These are phyloP conservation scores for Microtus oregoni DNA, from an alignment of 2,113 vertebrate genomes.

Conservation along the genomic window DNA sequence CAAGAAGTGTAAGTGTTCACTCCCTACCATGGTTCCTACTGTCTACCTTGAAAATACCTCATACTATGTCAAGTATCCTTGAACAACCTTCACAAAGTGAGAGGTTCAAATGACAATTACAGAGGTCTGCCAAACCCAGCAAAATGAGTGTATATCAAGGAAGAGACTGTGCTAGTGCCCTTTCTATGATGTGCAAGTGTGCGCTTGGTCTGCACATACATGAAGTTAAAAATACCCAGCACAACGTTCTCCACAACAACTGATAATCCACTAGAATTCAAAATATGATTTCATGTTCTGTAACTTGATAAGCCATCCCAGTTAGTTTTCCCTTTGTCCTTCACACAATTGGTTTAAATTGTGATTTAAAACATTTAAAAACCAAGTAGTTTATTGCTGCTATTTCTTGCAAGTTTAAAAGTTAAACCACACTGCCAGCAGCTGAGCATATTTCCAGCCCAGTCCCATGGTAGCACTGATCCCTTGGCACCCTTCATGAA, in stretches of 20 bases:
- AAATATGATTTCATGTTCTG: not conserved
- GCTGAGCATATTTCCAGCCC: not conserved
- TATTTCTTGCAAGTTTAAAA: not conserved
- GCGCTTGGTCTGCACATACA: not conserved
- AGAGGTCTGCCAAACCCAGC: not conserved
- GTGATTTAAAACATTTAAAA: conserved; percentile 35
- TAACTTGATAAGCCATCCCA: not conserved
- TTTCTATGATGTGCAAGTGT: not conserved
- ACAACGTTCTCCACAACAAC: not conserved
- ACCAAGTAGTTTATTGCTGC: not conserved
- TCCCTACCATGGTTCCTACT: not conserved
- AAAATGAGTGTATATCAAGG: not conserved
- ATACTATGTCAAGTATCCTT: not conserved
- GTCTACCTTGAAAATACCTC: not conserved
- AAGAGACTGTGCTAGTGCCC: not conserved
- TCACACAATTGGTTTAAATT: not conserved
- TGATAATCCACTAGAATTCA: not conserved
- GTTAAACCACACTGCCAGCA: conserved; percentile 18
- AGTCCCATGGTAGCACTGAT: not conserved
- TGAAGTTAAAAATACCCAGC: not conserved
- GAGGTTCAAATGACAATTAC: conserved; percentile 20
- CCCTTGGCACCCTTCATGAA: not conserved
- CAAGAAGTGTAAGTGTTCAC: not conserved
- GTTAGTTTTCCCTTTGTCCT: not conserved
- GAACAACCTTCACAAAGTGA: conserved; percentile 24